Percentiles rank a stretch among this genome's conserved stretches.
These are phyloP conservation scores for Trachops cirrhosus DNA, from an alignment of 2,797 vertebrate genomes.

Conservation along the genomic window DNA sequence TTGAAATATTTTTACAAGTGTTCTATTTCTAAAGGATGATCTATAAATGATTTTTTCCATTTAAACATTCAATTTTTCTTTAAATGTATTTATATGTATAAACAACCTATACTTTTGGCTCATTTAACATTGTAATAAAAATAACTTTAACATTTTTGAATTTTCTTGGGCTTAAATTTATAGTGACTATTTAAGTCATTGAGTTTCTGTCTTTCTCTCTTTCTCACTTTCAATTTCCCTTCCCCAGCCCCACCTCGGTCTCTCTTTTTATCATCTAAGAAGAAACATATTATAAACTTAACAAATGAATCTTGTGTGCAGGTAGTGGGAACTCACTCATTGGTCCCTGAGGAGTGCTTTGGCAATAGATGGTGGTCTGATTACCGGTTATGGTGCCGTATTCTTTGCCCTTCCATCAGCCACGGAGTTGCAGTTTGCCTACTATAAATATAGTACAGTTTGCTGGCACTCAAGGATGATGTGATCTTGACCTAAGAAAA, in stretches of 20 bases:
- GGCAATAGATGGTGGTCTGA: background rate
- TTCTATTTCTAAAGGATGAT: background rate
- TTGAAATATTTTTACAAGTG: background rate
- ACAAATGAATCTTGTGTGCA: background rate
- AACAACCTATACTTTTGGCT: background rate
- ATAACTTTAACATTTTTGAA: background rate
- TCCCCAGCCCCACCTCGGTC: background rate
- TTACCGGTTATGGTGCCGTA: accelerated
- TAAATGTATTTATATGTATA: background rate
- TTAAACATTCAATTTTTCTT: background rate
- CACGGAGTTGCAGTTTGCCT: background rate
- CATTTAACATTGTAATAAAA: background rate
- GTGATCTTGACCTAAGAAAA: background rate
- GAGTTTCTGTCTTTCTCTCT: background rate
- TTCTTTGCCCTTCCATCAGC: background rate
- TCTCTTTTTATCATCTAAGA: background rate
- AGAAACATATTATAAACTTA: background rate
- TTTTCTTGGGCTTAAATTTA: background rate
- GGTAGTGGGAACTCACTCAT: background rate
- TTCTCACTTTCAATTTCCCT: background rate
- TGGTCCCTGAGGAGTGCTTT: background rate
- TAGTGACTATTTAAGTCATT: background rate
- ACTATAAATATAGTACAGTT: background rate
- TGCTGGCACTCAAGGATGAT: too few species aligned
- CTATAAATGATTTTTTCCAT: background rate